phyloP scores from a whole-genome alignment of 2,113 vertebrate genomes.

The Scortum barcoo region DNA sequence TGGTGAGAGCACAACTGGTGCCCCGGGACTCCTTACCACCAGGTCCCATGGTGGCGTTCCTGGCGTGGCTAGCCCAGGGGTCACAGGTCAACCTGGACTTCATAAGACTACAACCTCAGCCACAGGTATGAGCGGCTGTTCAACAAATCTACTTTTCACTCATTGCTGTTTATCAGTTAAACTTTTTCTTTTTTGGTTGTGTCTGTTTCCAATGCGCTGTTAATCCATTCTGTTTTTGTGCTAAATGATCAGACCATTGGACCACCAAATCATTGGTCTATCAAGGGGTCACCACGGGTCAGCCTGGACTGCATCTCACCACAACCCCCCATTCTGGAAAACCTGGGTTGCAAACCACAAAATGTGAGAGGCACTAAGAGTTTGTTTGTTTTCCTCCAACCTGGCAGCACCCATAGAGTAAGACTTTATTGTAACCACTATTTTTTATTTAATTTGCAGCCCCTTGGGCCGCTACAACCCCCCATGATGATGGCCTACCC shows the following conservation, averaged over 20 bases:
- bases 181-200: background rate
- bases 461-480: slow-evolving; percentile 24
- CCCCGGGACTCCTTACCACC: slow-evolving; percentile 72
- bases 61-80: slow-evolving; percentile 63
- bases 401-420: background rate
- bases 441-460: slow-evolving; percentile 50
- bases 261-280: background rate
- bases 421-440: background rate
- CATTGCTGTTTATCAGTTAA: background rate
- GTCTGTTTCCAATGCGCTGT: background rate
- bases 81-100: slow-evolving; percentile 64
- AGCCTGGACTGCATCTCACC: slow-evolving; percentile 62
- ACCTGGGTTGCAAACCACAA: slow-evolving; percentile 66
- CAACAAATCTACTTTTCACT: background rate
- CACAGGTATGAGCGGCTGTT: background rate
- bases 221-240: background rate
- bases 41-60: slow-evolving; percentile 68
- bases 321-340: slow-evolving; percentile 37
- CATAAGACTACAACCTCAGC: slow-evolving; percentile 39
- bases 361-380: slow-evolving; percentile 37
- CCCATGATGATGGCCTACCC: slow-evolving; percentile 65
- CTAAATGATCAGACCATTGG: background rate
- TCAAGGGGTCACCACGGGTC: slow-evolving; percentile 53
- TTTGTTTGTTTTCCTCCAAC: background rate
- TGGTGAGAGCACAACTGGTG: slow-evolving; percentile 49